These are phyloP conservation scores for Diabrotica balteata DNA, from an alignment of 2,888 invertebrate species.

Conservation along the genomic window DNA sequence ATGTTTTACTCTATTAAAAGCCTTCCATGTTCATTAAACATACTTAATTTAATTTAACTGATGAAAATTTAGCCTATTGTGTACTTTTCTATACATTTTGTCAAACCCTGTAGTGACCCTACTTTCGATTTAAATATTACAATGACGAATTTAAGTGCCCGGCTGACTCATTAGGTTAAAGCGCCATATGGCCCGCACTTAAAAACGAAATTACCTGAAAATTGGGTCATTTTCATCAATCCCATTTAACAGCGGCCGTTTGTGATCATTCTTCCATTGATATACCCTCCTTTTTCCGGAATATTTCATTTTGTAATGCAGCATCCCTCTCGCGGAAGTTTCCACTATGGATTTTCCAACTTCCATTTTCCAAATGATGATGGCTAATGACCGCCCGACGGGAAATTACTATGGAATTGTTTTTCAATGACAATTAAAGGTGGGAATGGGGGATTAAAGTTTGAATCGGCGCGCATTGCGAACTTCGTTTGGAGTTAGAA, in stretches of 20 bases:
- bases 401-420: slow-evolving; percentile 1
- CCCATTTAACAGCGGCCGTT: not conserved
- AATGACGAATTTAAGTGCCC: too few relatives aligned
- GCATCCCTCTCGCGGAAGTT: not conserved
- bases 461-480: not conserved
- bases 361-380: slow-evolving; percentile 1
- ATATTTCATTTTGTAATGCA: slow-evolving; percentile 1
- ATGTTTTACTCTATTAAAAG: too few relatives aligned
- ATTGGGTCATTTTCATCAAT: not conserved
- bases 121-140: too few relatives aligned
- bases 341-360: slow-evolving; percentile 1
- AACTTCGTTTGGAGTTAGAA: too few relatives aligned
- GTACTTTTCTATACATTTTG: too few relatives aligned
- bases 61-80: too few relatives aligned
- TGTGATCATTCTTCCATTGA: not conserved
- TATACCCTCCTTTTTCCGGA: not conserved
- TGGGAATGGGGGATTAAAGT: not conserved
- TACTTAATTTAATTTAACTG: too few relatives aligned
- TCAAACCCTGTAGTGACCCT: too few relatives aligned
- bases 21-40: too few relatives aligned
- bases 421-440: slow-evolving; percentile 2
- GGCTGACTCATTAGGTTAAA: too few relatives aligned
- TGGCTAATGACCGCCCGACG: slow-evolving; percentile 1
- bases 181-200: not conserved
- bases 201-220: not conserved